A percentile compares a stretch with the other conserved stretches of the same genome.
phyloP scores from a whole-genome alignment of 2,888 invertebrate species.

The Polydrusus tereticollis region DNA sequence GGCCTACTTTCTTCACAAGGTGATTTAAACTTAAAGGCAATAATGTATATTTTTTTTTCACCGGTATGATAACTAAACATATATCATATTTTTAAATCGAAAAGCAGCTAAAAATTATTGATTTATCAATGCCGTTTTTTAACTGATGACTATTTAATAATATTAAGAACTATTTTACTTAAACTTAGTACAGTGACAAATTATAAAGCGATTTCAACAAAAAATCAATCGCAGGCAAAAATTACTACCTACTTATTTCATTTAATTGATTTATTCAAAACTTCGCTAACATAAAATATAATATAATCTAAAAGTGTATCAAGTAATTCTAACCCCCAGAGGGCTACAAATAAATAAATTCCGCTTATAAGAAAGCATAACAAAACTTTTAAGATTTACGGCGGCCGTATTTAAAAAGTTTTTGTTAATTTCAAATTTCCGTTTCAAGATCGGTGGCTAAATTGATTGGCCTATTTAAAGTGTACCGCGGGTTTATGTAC shows the following conservation, averaged over 20 bases:
- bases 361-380: background rate
- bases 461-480: background rate
- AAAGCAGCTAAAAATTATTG: too few relatives aligned
- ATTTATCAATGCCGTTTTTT: too few relatives aligned
- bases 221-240: too few relatives aligned
- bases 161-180: too few relatives aligned
- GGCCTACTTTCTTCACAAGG: too few relatives aligned
- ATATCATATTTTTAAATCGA: too few relatives aligned
- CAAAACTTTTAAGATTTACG: conserved; percentile 2
- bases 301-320: background rate
- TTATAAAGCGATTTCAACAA: too few relatives aligned
- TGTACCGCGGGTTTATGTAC: background rate
- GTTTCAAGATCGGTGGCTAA: background rate
- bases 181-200: too few relatives aligned
- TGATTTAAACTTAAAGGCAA: too few relatives aligned
- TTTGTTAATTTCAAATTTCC: conserved; percentile 3
- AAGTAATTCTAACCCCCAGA: background rate
- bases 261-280: background rate
- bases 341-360: conserved; percentile 9
- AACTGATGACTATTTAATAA: too few relatives aligned
- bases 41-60: too few relatives aligned
- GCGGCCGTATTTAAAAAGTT: background rate
- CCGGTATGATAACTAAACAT: too few relatives aligned
- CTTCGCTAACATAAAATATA: background rate
- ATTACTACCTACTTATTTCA: background rate